phyloP scores from a whole-genome alignment of 2,113 vertebrate species.

The Microcebus griseorufus region DNA sequence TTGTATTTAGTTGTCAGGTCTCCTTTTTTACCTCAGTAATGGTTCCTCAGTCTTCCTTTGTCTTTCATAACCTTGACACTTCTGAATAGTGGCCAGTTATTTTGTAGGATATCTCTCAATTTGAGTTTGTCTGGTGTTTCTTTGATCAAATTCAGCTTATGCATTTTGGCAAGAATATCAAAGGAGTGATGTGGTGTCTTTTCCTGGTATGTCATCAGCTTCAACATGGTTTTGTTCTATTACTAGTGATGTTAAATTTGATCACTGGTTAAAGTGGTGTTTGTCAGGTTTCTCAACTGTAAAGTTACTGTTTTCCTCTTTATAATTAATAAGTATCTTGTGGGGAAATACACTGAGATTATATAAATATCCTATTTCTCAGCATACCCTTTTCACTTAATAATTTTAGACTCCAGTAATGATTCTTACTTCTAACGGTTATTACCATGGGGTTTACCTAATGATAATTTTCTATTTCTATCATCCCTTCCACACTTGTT shows the following conservation, averaged over 20 bases:
- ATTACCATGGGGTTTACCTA: neutral
- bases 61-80: no score
- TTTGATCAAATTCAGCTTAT: neutral
- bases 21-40: neutral
- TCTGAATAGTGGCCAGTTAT: no score
- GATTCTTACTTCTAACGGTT: neutral
- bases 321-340: neutral
- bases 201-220: neutral
- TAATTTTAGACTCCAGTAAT: neutral
- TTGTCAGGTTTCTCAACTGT: neutral
- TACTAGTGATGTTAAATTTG: neutral
- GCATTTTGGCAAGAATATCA: neutral
- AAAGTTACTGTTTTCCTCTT: neutral
- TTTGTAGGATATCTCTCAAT: no score
- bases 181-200: neutral
- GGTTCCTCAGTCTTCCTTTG: no score
- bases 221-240: neutral
- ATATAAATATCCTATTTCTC: neutral
- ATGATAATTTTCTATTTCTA: neutral
- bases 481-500: neutral
- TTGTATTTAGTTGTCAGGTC: neutral
- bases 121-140: neutral
- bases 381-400: neutral
- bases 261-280: neutral
- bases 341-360: neutral